Percentiles rank a stretch among this genome's conserved stretches.
phyloP scores from a whole-genome alignment of 2,113 vertebrate species.

The Ammodytes marinus region DNA sequence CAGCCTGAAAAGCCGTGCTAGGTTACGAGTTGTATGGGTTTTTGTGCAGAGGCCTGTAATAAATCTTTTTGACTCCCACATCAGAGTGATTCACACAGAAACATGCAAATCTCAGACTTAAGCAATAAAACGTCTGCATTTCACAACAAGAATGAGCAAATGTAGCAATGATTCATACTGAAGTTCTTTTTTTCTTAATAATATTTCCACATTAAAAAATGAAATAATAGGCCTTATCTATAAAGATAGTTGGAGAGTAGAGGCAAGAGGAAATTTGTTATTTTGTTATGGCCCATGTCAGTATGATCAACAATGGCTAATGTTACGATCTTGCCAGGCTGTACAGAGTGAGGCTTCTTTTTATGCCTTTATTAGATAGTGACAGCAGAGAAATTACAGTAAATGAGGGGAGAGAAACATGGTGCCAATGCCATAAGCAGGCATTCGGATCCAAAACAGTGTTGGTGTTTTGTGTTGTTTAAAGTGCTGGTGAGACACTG shows the following conservation, averaged over 20 bases:
- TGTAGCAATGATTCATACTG: not conserved
- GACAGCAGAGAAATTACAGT: not conserved
- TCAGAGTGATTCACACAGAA: not conserved
- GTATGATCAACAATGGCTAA: not conserved
- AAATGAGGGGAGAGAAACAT: not conserved
- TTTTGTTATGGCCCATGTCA: not conserved
- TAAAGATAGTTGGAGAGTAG: not conserved
- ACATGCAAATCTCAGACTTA: not conserved
- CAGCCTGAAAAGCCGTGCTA: not conserved
- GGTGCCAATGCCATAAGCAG: too few relatives aligned
- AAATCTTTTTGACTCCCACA: not conserved
- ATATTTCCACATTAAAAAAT: not conserved
- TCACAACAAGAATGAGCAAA: not conserved
- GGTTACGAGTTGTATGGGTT: not conserved
- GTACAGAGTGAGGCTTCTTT: not conserved
- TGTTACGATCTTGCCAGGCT: not conserved
- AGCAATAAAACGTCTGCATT: not conserved
- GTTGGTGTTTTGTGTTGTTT: too few relatives aligned
- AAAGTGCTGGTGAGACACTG: too few relatives aligned
- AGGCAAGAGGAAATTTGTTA: not conserved
- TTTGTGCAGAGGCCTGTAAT: not conserved
- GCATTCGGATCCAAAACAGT: too few relatives aligned
- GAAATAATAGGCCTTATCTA: not conserved
- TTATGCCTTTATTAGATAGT: not conserved
- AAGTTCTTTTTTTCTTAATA: not conserved